phyloP scores from a whole-genome alignment of 1,140 invertebrate genomes.

The Nautilus pompilius region DNA sequence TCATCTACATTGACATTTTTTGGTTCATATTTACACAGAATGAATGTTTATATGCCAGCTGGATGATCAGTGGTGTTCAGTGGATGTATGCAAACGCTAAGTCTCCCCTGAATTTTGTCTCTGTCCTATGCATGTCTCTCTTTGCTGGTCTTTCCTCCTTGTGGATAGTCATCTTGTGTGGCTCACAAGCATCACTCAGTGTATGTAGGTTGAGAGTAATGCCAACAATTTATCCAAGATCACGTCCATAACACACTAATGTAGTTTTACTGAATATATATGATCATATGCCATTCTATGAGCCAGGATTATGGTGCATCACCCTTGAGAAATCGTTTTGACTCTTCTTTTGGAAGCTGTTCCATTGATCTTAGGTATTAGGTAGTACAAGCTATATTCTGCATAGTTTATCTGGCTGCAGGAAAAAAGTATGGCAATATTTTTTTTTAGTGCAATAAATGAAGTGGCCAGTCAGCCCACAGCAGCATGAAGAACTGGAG shows the following conservation, averaged over 20 bases:
- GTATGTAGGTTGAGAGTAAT: constrained; percentile 14
- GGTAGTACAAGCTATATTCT: constrained; percentile 28
- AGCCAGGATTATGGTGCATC: constrained; percentile 18
- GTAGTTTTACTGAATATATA: constrained; percentile 26
- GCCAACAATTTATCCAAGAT: constrained; percentile 14
- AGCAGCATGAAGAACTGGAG: constrained; percentile 22
- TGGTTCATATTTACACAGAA: constrained; percentile 5
- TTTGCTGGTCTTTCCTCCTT: constrained; percentile 21
- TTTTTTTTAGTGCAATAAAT: no score
- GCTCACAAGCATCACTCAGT: constrained; percentile 3
- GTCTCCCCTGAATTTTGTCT: constrained; percentile 4
- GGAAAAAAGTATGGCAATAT: no score
- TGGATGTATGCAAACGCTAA: constrained; percentile 9
- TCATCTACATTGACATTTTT: constrained; percentile 9
- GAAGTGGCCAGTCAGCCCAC: constrained; percentile 28
- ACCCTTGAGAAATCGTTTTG: constrained; percentile 14
- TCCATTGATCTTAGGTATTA: constrained; percentile 17
- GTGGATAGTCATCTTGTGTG: not conserved
- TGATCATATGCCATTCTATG: constrained; percentile 22
- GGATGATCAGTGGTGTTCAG: not conserved
- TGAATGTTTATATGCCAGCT: constrained; percentile 11
- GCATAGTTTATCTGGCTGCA: no score
- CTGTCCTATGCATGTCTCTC: constrained; percentile 3
- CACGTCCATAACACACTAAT: constrained; percentile 28
- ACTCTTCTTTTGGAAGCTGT: constrained; percentile 7